phyloP scores from a whole-genome alignment of 2,113 vertebrate genomes.

The Pampusana beccarii region DNA sequence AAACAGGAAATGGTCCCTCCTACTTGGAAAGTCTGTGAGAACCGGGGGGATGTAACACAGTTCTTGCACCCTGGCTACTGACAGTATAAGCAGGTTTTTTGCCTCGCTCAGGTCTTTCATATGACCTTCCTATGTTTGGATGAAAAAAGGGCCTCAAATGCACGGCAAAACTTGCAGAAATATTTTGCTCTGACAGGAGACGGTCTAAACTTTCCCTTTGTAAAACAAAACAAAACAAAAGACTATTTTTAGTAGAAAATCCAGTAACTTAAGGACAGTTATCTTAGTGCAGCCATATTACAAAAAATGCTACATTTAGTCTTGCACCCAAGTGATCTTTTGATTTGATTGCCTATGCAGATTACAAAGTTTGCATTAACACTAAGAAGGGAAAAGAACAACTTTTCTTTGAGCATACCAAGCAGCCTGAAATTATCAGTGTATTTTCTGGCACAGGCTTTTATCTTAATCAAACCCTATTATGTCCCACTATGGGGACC shows the following conservation, averaged over 20 bases:
- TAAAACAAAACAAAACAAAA: not conserved
- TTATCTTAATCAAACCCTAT: not conserved
- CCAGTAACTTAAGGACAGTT: not conserved
- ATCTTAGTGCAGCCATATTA: not conserved
- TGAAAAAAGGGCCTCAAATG: not conserved
- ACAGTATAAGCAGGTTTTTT: not conserved
- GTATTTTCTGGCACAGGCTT: not conserved
- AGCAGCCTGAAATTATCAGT: not conserved
- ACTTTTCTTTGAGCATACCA: not conserved
- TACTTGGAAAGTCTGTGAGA: not conserved
- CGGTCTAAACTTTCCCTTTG: not conserved
- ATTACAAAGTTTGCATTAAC: not conserved
- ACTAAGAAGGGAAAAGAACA: not conserved
- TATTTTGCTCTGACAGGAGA: not conserved
- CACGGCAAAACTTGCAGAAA: not conserved
- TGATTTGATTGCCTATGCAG: not conserved
- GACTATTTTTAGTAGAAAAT: not conserved
- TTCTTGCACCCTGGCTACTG: not conserved
- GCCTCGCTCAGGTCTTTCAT: not conserved
- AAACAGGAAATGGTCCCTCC: not conserved
- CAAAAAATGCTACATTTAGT: not conserved
- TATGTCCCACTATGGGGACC: not conserved
- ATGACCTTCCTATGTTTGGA: not conserved
- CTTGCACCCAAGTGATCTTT: not conserved
- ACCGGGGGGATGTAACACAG: not conserved